Conservation (phyloP, 2,797 vertebrate genomes). For the Poecilia velifera region DNA sequence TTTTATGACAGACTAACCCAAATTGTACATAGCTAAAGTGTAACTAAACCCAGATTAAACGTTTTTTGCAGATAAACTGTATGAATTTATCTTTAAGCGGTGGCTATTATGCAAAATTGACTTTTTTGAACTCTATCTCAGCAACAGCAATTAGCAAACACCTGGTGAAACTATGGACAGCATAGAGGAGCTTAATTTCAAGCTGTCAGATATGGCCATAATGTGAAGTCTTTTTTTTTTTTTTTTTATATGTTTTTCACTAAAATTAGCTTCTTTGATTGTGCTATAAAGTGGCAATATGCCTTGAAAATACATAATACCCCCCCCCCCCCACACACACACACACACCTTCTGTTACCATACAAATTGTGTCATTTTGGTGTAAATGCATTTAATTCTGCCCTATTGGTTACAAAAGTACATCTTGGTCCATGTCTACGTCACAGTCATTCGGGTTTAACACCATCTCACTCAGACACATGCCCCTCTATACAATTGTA, state of each 20-base stretch:
- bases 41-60: neutral
- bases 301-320: too few species aligned
- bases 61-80: neutral
- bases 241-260: neutral
- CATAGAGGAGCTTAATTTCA: neutral
- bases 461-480: too few species aligned
- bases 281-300: neutral
- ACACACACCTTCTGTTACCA: too few species aligned
- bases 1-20: slow-evolving; percentile 1
- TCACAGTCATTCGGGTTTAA: too few species aligned
- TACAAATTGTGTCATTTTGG: too few species aligned
- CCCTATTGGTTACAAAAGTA: too few species aligned
- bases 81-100: too few species aligned
- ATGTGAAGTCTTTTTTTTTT: neutral
- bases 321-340: too few species aligned
- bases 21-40: neutral
- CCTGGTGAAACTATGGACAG: neutral
- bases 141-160: neutral
- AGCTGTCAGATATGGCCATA: neutral
- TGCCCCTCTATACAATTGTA: too few species aligned
- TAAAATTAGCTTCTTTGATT: neutral
- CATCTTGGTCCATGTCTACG: too few species aligned
- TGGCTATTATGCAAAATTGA: neutral
- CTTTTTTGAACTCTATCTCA: neutral
- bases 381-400: too few species aligned